A percentile compares a stretch with the other conserved stretches of the same genome.
phyloP scores from a whole-genome alignment of 2,888 invertebrate genomes.

The Rhagophthalmus giganteus region DNA sequence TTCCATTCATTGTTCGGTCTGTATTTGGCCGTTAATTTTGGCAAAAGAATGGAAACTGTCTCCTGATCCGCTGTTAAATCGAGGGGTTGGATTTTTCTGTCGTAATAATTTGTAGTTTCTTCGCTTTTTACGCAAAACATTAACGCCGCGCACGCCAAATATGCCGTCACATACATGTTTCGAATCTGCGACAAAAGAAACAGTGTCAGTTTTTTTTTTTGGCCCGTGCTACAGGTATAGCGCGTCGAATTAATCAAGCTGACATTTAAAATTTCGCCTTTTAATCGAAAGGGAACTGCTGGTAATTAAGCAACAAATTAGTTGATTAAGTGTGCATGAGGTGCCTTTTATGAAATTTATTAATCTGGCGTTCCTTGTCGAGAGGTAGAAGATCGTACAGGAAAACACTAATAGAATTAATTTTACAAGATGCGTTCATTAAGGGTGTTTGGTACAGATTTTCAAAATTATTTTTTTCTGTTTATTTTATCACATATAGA shows the following conservation, averaged over 20 bases:
- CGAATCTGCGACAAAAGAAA: conserved; percentile 22
- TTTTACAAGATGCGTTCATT: not conserved
- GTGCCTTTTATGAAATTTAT: not conserved
- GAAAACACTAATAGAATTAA: not conserved
- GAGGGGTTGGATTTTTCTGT: conserved; percentile 45
- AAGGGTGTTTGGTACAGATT: no score
- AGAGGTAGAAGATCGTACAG: not conserved
- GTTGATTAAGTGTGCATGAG: not conserved
- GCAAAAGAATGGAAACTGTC: conserved; percentile 57
- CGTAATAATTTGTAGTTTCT: conserved; percentile 40
- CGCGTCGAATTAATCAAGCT: not conserved
- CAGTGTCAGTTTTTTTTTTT: not conserved
- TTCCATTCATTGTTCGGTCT: conserved; percentile 49
- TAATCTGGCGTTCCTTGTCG: not conserved
- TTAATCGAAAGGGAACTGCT: not conserved
- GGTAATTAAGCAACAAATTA: not conserved
- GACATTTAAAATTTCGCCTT: not conserved
- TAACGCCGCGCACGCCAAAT: conserved; percentile 50
- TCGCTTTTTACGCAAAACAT: conserved; percentile 47
- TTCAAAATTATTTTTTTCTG: no score
- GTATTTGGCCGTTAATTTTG: conserved; percentile 61
- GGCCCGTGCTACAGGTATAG: no score
- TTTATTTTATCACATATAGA: no score
- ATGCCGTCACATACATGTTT: conserved; percentile 51
- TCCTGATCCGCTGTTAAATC: conserved; percentile 51